Base-by-base conservation (phyloP, 2,797 vertebrate species). In the Halcyon smyrnensis region DNA sequence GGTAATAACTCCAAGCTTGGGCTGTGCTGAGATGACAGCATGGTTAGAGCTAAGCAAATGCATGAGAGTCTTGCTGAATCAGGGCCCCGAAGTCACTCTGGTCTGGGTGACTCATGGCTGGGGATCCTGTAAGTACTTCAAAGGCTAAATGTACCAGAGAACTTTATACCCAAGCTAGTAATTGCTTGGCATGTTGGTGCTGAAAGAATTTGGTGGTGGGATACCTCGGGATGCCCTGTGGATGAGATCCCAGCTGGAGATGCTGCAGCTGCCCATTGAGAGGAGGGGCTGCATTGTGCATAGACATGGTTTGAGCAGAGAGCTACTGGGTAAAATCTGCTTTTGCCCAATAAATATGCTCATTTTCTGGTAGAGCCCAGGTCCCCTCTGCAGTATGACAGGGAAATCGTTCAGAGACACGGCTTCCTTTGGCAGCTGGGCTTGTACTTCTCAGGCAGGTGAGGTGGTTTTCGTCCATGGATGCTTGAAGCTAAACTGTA, bases 41-140 rank as follows among this genome's bases (percentile, higher is more conserved):
- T 1, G 0, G 16, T 50, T 41, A 39, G n/a, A 89, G 68, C 36
- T 18, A 2, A 3, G 27, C 46, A 41, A 34, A 1, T 30, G 25
- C 43, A 36, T 20, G 28, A 46, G 48, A 34, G 53, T 41, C 82
- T 56, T 87, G 68, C 86, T 78, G 90, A 81, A 68, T 34, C 9
- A 3, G 62, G 46, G 46, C 43, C 54, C 43, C 13, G 0, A 37
- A 39, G 41, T 77, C 10, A 1, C 62, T 68, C 59, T n/a, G 56
- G 12, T 34, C 39, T 53, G 51, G 10, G 56, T 63, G 46, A 25
- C 48, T 9, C 64, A 6, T 53, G 48, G 30, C 48, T 51, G 60
- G 39, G 36, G 18, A 65, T 82, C 43, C 70, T 65, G 54, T 17
- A 27, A 39, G 25, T 53, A 7, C 12, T 87, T 87, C 28, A 87